A percentile compares a stretch with the other conserved stretches of the same genome.
phyloP scores from a whole-genome alignment of 2,797 vertebrate species.

The Phaenicophaeus curvirostris region DNA sequence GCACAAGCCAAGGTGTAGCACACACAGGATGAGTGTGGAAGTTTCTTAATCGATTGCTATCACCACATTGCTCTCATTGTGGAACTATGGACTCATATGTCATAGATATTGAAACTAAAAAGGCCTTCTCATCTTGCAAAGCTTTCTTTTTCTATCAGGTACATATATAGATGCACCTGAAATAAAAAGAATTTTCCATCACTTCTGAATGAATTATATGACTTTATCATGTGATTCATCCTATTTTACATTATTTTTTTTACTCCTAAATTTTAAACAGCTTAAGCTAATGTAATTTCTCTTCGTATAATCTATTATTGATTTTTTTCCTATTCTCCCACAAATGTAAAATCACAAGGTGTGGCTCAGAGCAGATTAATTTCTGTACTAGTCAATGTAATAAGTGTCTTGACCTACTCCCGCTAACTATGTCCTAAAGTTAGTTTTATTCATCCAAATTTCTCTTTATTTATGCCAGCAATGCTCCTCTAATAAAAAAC shows the following conservation, averaged over 20 bases:
- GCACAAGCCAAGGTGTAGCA: not conserved
- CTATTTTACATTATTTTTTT: not conserved
- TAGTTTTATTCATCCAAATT: not conserved
- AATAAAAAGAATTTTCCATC: not conserved
- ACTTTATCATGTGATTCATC: not conserved
- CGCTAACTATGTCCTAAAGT: not conserved
- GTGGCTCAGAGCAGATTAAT: not conserved
- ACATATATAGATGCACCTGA: not conserved
- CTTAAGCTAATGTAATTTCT: not conserved
- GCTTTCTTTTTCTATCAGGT: not conserved
- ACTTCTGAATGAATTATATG: not conserved
- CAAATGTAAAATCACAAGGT: not conserved
- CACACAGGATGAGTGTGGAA: not conserved
- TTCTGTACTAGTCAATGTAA: not conserved
- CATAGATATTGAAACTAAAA: not conserved
- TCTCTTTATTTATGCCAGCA: not conserved
- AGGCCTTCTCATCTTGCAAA: not conserved
- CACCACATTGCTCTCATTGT: not conserved
- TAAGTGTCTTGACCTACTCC: not conserved
- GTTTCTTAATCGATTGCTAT: not conserved
- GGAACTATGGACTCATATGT: not conserved
- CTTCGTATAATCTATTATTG: not conserved
- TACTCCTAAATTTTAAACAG: not conserved
- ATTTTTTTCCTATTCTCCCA: not conserved
- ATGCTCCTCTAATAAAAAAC: not conserved